Evolutionary conservation across 2,113 vertebrate genomes (phyloP), one percentile per base, ranked within the genome.

Genomic region (Megalops atlanticus): DNA sequence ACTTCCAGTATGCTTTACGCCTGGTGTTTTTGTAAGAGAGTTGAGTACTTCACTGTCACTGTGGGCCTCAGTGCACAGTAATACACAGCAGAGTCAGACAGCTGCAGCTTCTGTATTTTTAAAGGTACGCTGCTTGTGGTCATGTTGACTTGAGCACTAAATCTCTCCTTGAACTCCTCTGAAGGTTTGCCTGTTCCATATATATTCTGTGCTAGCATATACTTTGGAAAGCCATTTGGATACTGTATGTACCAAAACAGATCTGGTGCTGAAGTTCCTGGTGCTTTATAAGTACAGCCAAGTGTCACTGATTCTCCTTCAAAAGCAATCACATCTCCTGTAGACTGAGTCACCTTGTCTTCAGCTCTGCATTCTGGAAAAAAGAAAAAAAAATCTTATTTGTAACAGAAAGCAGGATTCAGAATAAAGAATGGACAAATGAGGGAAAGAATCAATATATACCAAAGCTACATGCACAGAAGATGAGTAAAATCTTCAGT

Each of bases 211-310:
- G 31, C 72, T 41, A 82, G 16, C 12, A 82, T 21, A 47, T 71
- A 58, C 45, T 41, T 39, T 24, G 75, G 80, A 78, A 35, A 43
- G 12, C 52, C 35, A 2, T 52, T 82, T 21, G 76, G 4, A 21
- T 41, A 45, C 12, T 82, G 76, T 8, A 82, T 74, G 76, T 68
- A 81, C 84, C 84, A 85, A 75, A 71, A 78, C 24, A 85, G 81
- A 38, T 78, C 18, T 70, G 36, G 0, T 15, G 58, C 7, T 41
- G 39, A 0, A 24, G 3, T 11, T 31, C n/a, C 7, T 15, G 71
- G 71, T 81, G 18, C n/a, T n/a, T 41, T 47, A 54, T 75, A 81
- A 8, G 49, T 72, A 64, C 82, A 83, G 72, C 52, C 36, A 16
- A 84, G 68, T 18, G 47, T 83, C 21, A 86, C 76, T 31, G 27